Percentiles rank a stretch among this genome's conserved stretches.
These are phyloP conservation scores for Amiota minor DNA, from an alignment of 2,888 invertebrate species.

Conservation along the genomic window DNA sequence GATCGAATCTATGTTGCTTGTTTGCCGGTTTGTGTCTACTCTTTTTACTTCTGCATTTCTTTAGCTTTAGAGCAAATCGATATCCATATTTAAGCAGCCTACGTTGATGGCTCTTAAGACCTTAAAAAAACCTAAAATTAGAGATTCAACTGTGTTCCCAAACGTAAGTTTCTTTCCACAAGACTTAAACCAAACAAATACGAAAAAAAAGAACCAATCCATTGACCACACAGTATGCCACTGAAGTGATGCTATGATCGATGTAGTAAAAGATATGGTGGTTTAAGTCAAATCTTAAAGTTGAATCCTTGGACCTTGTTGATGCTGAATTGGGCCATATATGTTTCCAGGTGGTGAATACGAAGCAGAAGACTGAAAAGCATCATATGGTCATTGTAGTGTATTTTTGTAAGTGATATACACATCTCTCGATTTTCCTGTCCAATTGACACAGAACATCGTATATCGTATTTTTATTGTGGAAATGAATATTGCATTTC, in stretches of 20 bases:
- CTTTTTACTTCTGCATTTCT: slow-evolving; percentile 65
- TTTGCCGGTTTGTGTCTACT: slow-evolving; percentile 65
- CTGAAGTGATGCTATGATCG: slow-evolving; percentile 54
- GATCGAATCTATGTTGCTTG: slow-evolving; percentile 60
- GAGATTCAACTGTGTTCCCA: slow-evolving; percentile 61
- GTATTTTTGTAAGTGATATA: slow-evolving; percentile 89
- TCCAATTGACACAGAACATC: slow-evolving; percentile 92
- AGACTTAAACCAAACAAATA: slow-evolving; percentile 57
- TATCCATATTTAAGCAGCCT: slow-evolving; percentile 64
- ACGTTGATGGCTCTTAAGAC: neutral
- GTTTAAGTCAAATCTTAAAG: slow-evolving; percentile 79
- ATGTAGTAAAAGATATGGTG: slow-evolving; percentile 56
- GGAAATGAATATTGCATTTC: slow-evolving; percentile 97
- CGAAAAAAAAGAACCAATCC: slow-evolving; percentile 41
- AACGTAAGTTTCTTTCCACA: slow-evolving; percentile 65
- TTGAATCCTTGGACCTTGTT: slow-evolving; percentile 79
- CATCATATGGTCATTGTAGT: slow-evolving; percentile 93
- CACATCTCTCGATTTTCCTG: slow-evolving; percentile 89
- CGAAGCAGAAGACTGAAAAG: slow-evolving; percentile 82
- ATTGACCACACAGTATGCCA: slow-evolving; percentile 26
- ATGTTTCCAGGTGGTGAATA: slow-evolving; percentile 89
- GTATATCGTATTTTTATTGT: slow-evolving; percentile 95
- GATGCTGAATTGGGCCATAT: slow-evolving; percentile 79
- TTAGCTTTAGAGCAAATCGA: slow-evolving; percentile 61
- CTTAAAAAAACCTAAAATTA: slow-evolving; percentile 53